Base-by-base conservation (phyloP, 2,888 invertebrate species). In the Caenorhabditis virilis region DNA sequence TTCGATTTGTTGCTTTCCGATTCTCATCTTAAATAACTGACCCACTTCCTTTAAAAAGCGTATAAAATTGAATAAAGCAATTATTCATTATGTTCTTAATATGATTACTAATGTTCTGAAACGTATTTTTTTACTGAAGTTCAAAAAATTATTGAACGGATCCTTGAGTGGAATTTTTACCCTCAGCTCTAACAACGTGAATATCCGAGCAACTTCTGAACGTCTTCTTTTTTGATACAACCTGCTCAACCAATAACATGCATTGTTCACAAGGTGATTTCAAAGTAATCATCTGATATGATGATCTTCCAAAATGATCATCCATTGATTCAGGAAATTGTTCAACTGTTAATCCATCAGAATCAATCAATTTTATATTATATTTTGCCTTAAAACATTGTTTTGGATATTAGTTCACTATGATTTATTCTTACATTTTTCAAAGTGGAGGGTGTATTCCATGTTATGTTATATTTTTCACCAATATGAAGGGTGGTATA, bases 181-280 rank as follows among this genome's bases (percentile, higher is more conserved):
- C 58, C n/a, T 16, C 46, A 0, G 35, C 41, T 5, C 51, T 38
- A 9, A 72, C 42, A 2, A 79, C 69, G 52, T 78, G 67, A 4
- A 95, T 90, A 85, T 95, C 95, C 0, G 94, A 91, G 83, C 95
- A 95, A 0, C 93, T 93, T n/a, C 65, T 93, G 87, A 95, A 95
- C 87, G 88, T 57, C 87, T 86, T 0, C 90, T 89, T 93, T 93
- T 95, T 86, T 95, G 95, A 25, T 89, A 88, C 0, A 85, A 94
- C 91, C 0, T 94, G 87, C 56, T 93, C 88, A 69, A 95, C 87
- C 59, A 94, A 89, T 27, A 95, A 86, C 0, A 93, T 92, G 84
- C 95, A 95, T 22, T 79, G 73, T 13, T 68, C 69, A 42, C 80
- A 80, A 7, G 64, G 58, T 2, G 50, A 47, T 18, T 54, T 49